Evolutionary conservation across 2,797 vertebrate genomes (phyloP).

Genomic region (Anisognathus igniventris): DNA sequence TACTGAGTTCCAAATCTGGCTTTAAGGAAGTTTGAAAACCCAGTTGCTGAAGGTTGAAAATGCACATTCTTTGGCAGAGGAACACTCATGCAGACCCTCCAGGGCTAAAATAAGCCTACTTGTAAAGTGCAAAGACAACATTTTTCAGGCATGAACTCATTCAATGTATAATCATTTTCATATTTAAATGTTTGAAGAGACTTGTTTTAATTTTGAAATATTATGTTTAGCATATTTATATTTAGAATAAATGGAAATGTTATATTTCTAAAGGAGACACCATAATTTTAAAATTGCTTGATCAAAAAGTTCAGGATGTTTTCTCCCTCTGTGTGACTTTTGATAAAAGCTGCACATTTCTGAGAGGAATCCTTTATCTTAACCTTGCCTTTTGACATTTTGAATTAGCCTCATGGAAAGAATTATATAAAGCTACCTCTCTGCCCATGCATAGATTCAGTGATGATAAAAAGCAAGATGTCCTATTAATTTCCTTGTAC

Average conservation of each 20-base stretch:
- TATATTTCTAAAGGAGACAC: background rate
- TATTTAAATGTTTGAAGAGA: conserved; percentile 15
- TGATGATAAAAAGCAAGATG: background rate
- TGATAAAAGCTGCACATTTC: background rate
- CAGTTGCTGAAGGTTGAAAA: background rate
- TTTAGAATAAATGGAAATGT: conserved; percentile 13
- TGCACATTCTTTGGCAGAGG: background rate
- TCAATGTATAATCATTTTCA: conserved; percentile 13
- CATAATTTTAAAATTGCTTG: conserved; percentile 11
- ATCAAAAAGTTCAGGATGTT: conserved; percentile 11
- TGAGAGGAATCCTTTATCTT: background rate
- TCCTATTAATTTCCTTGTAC: background rate
- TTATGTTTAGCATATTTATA: conserved; percentile 26
- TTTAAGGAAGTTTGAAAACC: background rate
- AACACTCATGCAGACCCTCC: background rate
- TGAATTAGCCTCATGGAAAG: background rate
- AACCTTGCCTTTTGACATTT: conserved; percentile 6
- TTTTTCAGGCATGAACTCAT: background rate
- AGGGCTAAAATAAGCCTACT: conserved; percentile 12
- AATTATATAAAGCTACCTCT: background rate
- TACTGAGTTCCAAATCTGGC: background rate
- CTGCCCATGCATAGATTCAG: background rate
- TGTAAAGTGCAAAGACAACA: conserved; percentile 27
- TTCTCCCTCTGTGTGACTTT: background rate
- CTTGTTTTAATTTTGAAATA: background rate